Evolutionary conservation across 1,140 invertebrate genomes (phyloP).

Genomic region (Daktulosphaira vitifoliae): DNA sequence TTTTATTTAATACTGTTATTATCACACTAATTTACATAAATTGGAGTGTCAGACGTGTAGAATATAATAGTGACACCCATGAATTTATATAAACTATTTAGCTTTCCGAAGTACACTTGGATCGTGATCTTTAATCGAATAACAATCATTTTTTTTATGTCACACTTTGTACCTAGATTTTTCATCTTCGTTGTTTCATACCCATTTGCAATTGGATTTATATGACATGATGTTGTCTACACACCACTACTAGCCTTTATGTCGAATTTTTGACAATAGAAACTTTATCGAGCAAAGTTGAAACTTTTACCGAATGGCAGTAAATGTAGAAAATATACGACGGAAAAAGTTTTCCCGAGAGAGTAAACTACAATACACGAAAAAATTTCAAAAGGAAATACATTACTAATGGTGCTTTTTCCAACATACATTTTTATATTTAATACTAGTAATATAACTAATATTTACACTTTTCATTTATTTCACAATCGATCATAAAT

Average conservation of each 20-base stretch:
- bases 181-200: too few relatives aligned
- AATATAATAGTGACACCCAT: neutral
- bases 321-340: neutral
- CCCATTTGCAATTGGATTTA: too few relatives aligned
- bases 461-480: too few relatives aligned
- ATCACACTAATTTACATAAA: too few relatives aligned
- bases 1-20: too few relatives aligned
- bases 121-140: neutral
- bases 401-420: too few relatives aligned
- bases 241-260: too few relatives aligned
- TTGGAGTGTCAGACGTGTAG: neutral
- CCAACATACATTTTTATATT: too few relatives aligned
- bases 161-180: neutral
- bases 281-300: neutral
- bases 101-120: neutral
- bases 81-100: conserved; percentile 2
- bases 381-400: too few relatives aligned
- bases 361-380: neutral
- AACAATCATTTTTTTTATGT: neutral
- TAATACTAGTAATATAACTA: too few relatives aligned
- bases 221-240: too few relatives aligned
- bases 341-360: neutral
- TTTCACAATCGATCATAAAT: too few relatives aligned
- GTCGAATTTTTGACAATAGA: conserved; percentile 27
- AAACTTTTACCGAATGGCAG: conserved; percentile 5